Base-by-base conservation (phyloP, 2,113 vertebrate genomes). In the Forbesichthys papilliferus region DNA sequence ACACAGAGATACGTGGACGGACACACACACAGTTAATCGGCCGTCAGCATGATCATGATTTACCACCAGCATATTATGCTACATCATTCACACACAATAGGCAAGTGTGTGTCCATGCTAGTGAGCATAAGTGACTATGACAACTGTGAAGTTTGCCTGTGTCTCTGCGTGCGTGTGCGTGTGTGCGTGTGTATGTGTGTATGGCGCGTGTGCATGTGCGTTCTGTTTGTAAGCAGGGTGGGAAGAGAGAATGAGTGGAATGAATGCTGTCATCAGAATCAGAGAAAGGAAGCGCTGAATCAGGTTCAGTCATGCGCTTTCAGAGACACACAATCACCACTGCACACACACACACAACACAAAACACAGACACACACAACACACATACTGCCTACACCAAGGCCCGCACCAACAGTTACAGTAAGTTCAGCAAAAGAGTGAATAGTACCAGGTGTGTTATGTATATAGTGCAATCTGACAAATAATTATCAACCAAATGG, bases 241-340 rank as follows among this genome's bases (percentile, higher is more conserved):
- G 57, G 74, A 33, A 63, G 81, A 52, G 62, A 68, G 73, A 75
- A 76, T 62, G 64, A 64, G 60, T 79, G 86, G 89, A 92, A 91
- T 92, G 90, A 73, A 74, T 85, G 73, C 72, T 84, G 88, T 92
- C 89, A 91, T 92, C 90, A 91, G 77, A 88, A 89, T 78, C 76
- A 84, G 33, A 86, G 83, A 90, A 88, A 85, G 85, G 78, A 89
- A 87, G 63, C 71, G 90, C 89, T 91, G 90, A 91, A 88, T 92
- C 91, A 91, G 91, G 79, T 64, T 64, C 79, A 81, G 87, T 90
- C 88, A 89, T 83, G 86, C 86, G 91, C 75, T 81, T 87, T 82
- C 69, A 57, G 59, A 54, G 59, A 11, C 61, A 71, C 47, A 71
- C 71, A 80, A 71, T 77, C 73, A 79, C 61, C 34, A 20, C 71